phyloP scores from a whole-genome alignment of 92 coral and sea anemone genomes.

The Umimayanthus chanpuru region DNA sequence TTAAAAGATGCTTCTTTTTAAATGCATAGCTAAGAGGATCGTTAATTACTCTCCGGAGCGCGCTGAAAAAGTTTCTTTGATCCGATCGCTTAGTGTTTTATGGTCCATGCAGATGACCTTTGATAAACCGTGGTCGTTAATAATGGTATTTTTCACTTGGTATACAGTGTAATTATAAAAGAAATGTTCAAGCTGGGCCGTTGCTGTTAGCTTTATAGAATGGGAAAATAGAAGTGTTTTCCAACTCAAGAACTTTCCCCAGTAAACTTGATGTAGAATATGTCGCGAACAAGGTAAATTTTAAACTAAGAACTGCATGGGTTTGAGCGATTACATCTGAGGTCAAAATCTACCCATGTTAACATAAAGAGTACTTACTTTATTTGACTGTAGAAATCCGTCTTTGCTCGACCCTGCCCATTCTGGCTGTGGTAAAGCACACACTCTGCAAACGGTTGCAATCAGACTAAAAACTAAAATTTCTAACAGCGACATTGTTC shows the following conservation, averaged over 20 bases:
- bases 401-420: slow-evolving; percentile 4
- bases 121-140: background rate
- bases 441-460: background rate
- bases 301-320: background rate
- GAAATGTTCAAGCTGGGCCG: background rate
- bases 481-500: slow-evolving; percentile 1
- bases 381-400: background rate
- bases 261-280: background rate
- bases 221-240: background rate
- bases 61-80: background rate
- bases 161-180: too few species aligned
- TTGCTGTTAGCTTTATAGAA: too few species aligned
- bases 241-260: background rate
- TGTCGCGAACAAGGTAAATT: background rate
- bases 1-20: too few species aligned
- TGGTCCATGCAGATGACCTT: background rate
- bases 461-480: background rate
- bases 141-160: background rate
- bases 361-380: background rate
- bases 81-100: too few species aligned
- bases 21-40: background rate
- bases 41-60: background rate
- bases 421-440: background rate
- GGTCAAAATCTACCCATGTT: background rate
- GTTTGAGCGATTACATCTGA: background rate